Conservation (phyloP, 2,888 invertebrate genomes). For the Pseudoips prasinana region DNA sequence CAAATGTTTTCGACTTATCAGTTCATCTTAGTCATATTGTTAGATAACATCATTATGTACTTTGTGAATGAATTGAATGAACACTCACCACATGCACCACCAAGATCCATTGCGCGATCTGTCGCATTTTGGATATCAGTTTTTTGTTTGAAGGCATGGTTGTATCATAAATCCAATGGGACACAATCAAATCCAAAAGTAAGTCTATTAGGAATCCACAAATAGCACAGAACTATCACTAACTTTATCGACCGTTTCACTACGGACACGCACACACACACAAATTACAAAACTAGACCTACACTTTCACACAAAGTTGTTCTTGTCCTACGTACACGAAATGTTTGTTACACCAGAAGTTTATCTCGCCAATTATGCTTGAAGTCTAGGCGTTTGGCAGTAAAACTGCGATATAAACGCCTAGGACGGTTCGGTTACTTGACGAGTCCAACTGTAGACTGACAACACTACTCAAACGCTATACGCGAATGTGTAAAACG, state of each 20-base stretch:
- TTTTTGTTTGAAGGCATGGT: constrained; percentile 78
- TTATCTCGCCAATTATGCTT: constrained; percentile 54
- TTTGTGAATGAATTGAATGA: constrained; percentile 15
- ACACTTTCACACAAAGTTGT: constrained; percentile 76
- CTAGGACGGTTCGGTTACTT: constrained; percentile 69
- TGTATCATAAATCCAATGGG: constrained; percentile 43
- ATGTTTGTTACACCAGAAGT: constrained; percentile 51
- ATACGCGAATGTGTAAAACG: constrained; percentile 82
- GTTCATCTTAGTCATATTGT: constrained; percentile 16
- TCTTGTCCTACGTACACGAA: constrained; percentile 48
- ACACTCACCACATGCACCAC: constrained; percentile 76
- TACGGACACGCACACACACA: constrained; percentile 73
- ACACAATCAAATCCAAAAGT: constrained; percentile 38
- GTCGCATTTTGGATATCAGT: constrained; percentile 69
- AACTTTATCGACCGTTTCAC: constrained; percentile 78
- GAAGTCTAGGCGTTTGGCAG: constrained; percentile 68
- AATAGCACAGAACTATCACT: constrained; percentile 69
- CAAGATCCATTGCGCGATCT: constrained; percentile 73
- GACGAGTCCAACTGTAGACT: constrained; percentile 78
- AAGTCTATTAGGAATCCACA: constrained; percentile 64
- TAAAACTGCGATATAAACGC: constrained; percentile 73
- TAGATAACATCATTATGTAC: constrained; percentile 13
- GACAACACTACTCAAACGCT: constrained; percentile 81
- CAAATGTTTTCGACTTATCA: no score
- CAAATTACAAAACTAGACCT: constrained; percentile 60